Base-by-base conservation (phyloP, 2,888 invertebrate species). In the Dolichopus griseipennis region DNA sequence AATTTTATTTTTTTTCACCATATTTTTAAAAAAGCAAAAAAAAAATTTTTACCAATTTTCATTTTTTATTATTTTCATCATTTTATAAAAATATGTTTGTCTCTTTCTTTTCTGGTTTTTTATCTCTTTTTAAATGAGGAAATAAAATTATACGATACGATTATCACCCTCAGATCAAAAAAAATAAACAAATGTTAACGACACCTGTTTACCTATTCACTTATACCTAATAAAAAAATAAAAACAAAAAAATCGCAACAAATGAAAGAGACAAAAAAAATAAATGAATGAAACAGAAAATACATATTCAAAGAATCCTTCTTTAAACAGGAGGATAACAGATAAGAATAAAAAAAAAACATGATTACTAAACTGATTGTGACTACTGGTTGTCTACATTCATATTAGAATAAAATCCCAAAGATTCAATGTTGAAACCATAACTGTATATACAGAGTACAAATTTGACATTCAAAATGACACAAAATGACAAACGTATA, bases 111-210 rank as follows among this genome's bases (percentile, higher is more conserved):
- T 52, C 6, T 10, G 37, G 6, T n/a, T 52, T 52, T 18, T 12
- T 52, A 52, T 52, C 52, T 52, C 52, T 1, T 52, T 52, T 52
- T 52, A 52, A 52, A 52, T 52, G 52, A 52, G 52, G 52, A 52
- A 52, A 52, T 52, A 52, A 52, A 52, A 52, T 52, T 52, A 52
- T 52, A 52, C 52, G 52, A 52, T 52, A 52, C 52, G 52, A 52
- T 52, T 52, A 52, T 52, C 52, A 52, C 52, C 52, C 52, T n/a
- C 52, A 52, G 52, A 52, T 52, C 52, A 52, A 52, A 52, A 27
- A n/a, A n/a, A n/a, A n/a, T n/a, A n/a, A n/a, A n/a, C n/a, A n/a
- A 52, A 52, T 52, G 52, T 52, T 52, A 52, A 52, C 18, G 52
- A 52, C 52, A 52, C 52, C 52, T 52, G 52, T 52, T 52, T 52